These are phyloP conservation scores for Zele albiditarsus DNA, from an alignment of 2,888 invertebrate species.

Conservation along the genomic window DNA sequence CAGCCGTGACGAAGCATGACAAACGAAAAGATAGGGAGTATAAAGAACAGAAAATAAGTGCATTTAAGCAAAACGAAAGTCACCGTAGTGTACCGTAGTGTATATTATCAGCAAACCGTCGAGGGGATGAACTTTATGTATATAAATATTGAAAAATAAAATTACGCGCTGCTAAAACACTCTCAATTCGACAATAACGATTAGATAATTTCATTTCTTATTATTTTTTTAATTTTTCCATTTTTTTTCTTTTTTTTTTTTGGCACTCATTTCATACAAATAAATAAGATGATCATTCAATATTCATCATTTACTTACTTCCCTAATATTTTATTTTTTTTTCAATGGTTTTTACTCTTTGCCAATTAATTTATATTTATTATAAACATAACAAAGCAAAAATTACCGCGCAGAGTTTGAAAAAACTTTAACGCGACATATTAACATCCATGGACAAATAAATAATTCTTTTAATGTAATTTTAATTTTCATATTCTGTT, in stretches of 20 bases:
- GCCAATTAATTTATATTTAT: background rate
- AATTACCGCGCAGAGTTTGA: background rate
- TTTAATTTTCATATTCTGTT: background rate
- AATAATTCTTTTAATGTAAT: background rate
- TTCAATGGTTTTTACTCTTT: background rate
- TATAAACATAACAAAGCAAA: background rate
- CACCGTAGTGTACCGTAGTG: background rate
- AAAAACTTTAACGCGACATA: background rate
- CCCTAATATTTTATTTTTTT: background rate
- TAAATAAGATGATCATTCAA: background rate
- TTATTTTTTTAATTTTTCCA: background rate
- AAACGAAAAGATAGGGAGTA: background rate
- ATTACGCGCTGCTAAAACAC: constrained; percentile 13
- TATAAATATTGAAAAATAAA: constrained; percentile 13
- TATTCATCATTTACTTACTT: background rate
- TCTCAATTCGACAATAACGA: background rate
- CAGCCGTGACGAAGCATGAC: constrained; percentile 43
- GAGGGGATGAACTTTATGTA: background rate
- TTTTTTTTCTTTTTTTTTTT: background rate
- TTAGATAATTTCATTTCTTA: background rate
- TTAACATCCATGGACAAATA: background rate
- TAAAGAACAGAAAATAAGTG: background rate
- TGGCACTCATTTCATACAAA: constrained; percentile 21
- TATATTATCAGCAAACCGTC: background rate
- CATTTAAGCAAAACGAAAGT: constrained; percentile 13